These are phyloP conservation scores for Chaetoderma sp. DNA, from an alignment of 2,888 invertebrate genomes.

Conservation along the genomic window DNA sequence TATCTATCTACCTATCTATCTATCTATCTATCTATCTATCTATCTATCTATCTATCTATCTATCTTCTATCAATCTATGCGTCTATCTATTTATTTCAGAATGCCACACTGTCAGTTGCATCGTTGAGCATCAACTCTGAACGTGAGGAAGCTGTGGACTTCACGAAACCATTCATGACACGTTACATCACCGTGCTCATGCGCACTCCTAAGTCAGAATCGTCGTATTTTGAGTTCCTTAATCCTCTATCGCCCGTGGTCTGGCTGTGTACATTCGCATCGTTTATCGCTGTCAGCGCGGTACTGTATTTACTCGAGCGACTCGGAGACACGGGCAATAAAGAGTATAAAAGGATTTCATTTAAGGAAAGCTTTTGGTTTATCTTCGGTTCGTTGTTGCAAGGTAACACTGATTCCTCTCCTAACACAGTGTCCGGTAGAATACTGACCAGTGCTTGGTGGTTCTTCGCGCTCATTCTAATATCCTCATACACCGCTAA, in stretches of 20 bases:
- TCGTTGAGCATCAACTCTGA: conserved; percentile 63
- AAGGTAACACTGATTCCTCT: conserved; percentile 62
- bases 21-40: no score
- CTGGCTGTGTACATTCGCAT: conserved; percentile 62
- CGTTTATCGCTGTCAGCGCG: conserved; percentile 61
- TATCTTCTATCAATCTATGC: no score
- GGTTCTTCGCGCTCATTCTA: conserved; percentile 66
- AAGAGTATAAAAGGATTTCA: conserved; percentile 48
- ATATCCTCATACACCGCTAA: conserved; percentile 68
- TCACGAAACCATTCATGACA: conserved; percentile 67
- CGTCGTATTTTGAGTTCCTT: conserved; percentile 65
- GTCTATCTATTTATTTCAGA: conserved; percentile 54
- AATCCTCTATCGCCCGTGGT: conserved; percentile 62
- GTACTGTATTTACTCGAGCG: conserved; percentile 60
- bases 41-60: no score
- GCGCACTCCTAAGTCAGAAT: conserved; percentile 51
- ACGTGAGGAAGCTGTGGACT: conserved; percentile 64
- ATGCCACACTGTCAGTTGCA: conserved; percentile 65
- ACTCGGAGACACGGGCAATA: conserved; percentile 47
- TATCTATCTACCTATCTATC: no score
- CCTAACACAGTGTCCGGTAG: conserved; percentile 60
- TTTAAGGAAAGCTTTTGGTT: conserved; percentile 66
- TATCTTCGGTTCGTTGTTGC: conserved; percentile 64
- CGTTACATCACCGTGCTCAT: conserved; percentile 64
- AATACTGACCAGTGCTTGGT: conserved; percentile 66